phyloP scores from a whole-genome alignment of 2,113 vertebrate species.

The Pagrus major region DNA sequence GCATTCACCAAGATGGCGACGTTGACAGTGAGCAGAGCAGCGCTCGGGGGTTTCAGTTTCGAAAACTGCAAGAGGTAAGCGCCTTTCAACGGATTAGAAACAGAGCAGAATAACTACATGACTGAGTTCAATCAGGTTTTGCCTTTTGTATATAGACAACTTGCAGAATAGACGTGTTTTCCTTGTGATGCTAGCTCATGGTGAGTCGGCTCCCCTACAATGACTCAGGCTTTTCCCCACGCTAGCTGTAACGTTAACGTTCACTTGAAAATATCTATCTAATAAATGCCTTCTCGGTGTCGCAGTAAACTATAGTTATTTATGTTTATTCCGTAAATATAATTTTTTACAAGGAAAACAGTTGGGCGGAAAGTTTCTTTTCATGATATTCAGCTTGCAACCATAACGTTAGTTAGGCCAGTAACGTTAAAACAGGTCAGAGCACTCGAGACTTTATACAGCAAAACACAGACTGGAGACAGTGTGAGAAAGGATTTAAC shows the following conservation, averaged over 20 bases:
- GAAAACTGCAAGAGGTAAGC: constrained; percentile 91
- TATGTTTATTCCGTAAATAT: neutral
- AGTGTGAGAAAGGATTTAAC: no score
- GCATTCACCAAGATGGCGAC: constrained; percentile 86
- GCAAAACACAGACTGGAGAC: neutral
- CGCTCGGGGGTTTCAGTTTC: constrained; percentile 90
- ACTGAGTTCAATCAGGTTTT: accelerated
- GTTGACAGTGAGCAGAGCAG: constrained; percentile 76
- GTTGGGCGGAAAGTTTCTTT: neutral
- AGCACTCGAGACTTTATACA: neutral
- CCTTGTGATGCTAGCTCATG: constrained; percentile 25
- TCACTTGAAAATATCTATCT: neutral
- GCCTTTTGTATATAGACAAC: accelerated
- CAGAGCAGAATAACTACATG: accelerated
- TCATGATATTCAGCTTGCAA: neutral
- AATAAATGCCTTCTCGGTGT: neutral
- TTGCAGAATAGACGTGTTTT: neutral
- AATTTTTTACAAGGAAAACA: neutral
- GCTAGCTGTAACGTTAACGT: accelerated
- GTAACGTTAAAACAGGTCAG: no score
- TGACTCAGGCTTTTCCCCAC: constrained; percentile 80
- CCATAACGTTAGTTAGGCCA: no score
- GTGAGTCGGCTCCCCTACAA: constrained; percentile 30
- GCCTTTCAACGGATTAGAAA: neutral
- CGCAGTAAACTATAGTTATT: neutral